Conservation (phyloP, 2,888 invertebrate genomes). For the Eristalis tenax region DNA sequence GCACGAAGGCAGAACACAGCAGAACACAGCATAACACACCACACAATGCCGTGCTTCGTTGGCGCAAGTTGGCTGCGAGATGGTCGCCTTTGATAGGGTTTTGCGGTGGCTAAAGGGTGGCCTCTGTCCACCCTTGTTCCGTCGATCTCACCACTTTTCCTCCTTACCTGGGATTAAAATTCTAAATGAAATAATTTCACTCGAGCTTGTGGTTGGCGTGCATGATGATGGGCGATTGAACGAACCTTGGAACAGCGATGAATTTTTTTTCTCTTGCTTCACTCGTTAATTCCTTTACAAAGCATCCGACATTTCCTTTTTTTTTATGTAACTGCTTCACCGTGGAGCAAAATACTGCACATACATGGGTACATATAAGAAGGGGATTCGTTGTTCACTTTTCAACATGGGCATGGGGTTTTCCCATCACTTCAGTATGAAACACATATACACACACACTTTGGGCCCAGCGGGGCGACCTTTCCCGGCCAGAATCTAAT, state of each 20-base stretch:
- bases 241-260: slow-evolving; percentile 37
- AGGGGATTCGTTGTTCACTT: slow-evolving; percentile 41
- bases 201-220: slow-evolving; percentile 7
- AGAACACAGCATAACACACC: slow-evolving; percentile 1
- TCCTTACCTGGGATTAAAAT: slow-evolving; percentile 30
- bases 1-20: slow-evolving; percentile 19
- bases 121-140: not conserved
- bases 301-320: slow-evolving; percentile 33
- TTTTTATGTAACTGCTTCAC: slow-evolving; percentile 56
- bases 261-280: slow-evolving; percentile 6
- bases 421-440: slow-evolving; percentile 1
- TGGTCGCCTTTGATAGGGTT: not conserved
- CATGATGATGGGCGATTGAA: slow-evolving; percentile 38
- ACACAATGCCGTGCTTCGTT: slow-evolving; percentile 19
- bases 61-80: slow-evolving; percentile 17
- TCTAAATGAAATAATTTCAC: slow-evolving; percentile 39
- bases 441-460: slow-evolving; percentile 8
- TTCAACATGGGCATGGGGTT: slow-evolving; percentile 29
- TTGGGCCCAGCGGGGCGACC: not conserved
- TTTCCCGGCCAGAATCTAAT: not conserved
- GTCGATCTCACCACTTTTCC: not conserved
- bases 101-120: not conserved
- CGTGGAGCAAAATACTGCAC: slow-evolving; percentile 25
- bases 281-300: slow-evolving; percentile 18
- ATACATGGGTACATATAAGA: slow-evolving; percentile 10